Percentiles rank a stretch among this genome's conserved stretches.
Conservation (phyloP, 2,888 invertebrate genomes). For the Acheta domesticus region DNA sequence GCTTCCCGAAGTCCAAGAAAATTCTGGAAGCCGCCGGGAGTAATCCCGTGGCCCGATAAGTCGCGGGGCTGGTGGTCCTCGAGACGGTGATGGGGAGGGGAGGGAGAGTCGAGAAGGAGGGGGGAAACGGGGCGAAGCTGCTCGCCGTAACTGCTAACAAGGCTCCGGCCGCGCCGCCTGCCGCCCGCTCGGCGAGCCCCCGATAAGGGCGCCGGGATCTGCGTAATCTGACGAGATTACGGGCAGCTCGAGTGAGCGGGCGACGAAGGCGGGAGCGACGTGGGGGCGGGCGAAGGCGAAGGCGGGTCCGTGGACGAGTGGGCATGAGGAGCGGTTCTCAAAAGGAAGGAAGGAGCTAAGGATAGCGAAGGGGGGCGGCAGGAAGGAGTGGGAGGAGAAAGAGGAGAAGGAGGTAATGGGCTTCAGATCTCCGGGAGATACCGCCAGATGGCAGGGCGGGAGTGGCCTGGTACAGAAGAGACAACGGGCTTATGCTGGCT, state of each 20-base stretch:
- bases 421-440: background rate
- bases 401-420: background rate
- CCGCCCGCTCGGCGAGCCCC: background rate
- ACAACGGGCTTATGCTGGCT: background rate
- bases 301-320: background rate
- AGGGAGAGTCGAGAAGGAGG: no score
- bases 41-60: no score
- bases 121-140: background rate
- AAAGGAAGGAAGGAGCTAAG: no score
- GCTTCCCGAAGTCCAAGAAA: no score
- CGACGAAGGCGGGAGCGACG: background rate
- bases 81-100: no score
- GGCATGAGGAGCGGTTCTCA: no score
- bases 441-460: background rate
- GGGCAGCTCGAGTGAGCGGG: background rate
- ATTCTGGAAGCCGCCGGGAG: no score
- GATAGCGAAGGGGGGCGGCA: no score
- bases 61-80: no score
- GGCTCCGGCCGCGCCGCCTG: background rate
- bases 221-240: constrained; percentile 9
- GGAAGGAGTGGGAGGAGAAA: background rate
- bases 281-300: background rate
- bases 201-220: background rate
- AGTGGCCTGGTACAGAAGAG: background rate
- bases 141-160: constrained; percentile 9